A percentile compares a stretch with the other conserved stretches of the same genome.
Evolutionary conservation across 1,140 invertebrate genomes (phyloP).

Genomic region (Drosophila rufa): DNA sequence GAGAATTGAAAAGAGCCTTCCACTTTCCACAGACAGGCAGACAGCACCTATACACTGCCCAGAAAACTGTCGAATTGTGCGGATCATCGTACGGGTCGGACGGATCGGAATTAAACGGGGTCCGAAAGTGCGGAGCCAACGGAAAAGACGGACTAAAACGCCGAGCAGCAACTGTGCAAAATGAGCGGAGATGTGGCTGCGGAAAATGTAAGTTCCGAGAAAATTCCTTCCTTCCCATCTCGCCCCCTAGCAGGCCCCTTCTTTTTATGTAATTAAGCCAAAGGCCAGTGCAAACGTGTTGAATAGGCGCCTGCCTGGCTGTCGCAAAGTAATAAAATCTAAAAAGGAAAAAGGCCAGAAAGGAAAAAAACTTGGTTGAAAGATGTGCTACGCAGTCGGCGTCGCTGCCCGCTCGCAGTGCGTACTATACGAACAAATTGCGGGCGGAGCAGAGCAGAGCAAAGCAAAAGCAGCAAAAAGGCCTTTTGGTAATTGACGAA

Average conservation of each 20-base stretch:
- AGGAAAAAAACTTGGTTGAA: constrained; percentile 23
- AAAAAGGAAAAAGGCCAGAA: constrained; percentile 20
- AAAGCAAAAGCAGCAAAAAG: constrained; percentile 47
- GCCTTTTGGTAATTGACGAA: constrained; percentile 80
- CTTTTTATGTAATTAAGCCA: constrained; percentile 71
- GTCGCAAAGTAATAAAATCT: constrained; percentile 14
- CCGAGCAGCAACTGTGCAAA: constrained; percentile 74
- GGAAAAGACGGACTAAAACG: constrained; percentile 17
- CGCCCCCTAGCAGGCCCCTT: neutral
- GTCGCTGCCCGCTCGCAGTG: constrained; percentile 32
- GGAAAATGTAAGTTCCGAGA: constrained; percentile 76
- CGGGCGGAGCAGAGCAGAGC: constrained; percentile 8
- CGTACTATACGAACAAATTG: constrained; percentile 21
- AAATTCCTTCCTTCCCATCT: constrained; percentile 28
- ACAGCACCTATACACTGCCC: constrained; percentile 5
- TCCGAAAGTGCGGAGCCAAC: constrained; percentile 7
- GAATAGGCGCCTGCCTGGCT: constrained; percentile 32
- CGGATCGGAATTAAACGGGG: constrained; percentile 3
- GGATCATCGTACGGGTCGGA: constrained; percentile 2
- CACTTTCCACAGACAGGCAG: constrained; percentile 1
- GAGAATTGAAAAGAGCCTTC: constrained; percentile 6
- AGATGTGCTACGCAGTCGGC: constrained; percentile 38
- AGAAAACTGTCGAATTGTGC: constrained; percentile 11
- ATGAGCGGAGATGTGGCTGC: constrained; percentile 82
- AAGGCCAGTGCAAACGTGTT: constrained; percentile 65